Evolutionary conservation across 2,113 vertebrate species (phyloP), one percentile per base, ranked within the genome.

Genomic region (Grallaria varia): DNA sequence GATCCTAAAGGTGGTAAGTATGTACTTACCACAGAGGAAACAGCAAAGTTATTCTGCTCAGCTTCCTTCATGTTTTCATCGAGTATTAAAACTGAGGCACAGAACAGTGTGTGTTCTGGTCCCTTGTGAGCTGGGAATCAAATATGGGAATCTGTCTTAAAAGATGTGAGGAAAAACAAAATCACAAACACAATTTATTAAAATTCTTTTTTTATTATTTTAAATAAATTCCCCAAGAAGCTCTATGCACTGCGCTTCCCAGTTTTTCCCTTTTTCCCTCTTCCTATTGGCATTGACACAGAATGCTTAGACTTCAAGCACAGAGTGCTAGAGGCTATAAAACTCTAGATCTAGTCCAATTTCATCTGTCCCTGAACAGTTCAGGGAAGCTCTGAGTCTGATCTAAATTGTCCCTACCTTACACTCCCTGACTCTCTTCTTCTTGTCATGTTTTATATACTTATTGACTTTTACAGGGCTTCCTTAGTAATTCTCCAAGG

Each of bases 381-480:
- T 89, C 67, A 92, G 68, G 39, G 35, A 77, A 76, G 35, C 68
- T 91, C 84, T 45, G 42, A 71, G 33, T 80, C 56, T 77, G 75
- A 90, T 95, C 63, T 76, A 90, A 77, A 74, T 80, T 92, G 82
- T 91, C 79, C 82, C 72, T 90, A 40, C 82, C 75, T 92, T 79
- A 55, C 6, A 30, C 16, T 86, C 52, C n/a, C 60, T 4, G 30
- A 60, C 25, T 90, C 72, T 79, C 60, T 37, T 93, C 76, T 75
- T 92, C 60, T 95, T 90, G 87, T 94, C 12, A 2, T 76, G 69
- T 93, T 92, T 96, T 59, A 90, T 94, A 92, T 39, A 55, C 14
- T 7, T 96, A 94, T 63, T 91, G 93, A 94, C 94, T 97, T 97
- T 89, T 93, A 76, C 87, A 87, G 85, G 87, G 63, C 84, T 95